phyloP scores from a whole-genome alignment of 1,140 invertebrate species.

The Bombus huntii region DNA sequence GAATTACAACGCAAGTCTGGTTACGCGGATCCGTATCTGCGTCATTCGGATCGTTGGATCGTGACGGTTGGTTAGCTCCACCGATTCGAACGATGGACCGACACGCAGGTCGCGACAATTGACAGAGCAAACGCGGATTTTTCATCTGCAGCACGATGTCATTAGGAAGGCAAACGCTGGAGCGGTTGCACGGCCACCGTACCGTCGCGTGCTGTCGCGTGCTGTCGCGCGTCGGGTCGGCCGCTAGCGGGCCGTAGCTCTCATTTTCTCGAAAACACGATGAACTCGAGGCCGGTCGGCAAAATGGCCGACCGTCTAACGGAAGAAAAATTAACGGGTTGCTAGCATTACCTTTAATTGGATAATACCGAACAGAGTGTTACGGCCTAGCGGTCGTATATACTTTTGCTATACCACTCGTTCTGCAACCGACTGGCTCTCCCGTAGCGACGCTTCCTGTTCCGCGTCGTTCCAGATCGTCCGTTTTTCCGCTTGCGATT shows the following conservation, averaged over 20 bases:
- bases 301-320: slow-evolving; percentile 39
- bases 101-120: not conserved
- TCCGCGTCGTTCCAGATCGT: slow-evolving; percentile 65
- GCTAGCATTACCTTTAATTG: slow-evolving; percentile 59
- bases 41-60: too few relatives aligned
- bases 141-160: slow-evolving; percentile 6
- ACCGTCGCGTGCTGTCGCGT: not conserved
- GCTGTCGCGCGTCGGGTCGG: too few relatives aligned
- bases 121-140: not conserved
- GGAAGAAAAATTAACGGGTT: slow-evolving; percentile 53
- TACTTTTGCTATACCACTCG: not conserved
- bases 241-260: not conserved
- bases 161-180: too few relatives aligned
- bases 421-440: slow-evolving; percentile 15
- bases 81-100: not conserved
- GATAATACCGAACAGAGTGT: slow-evolving; percentile 57
- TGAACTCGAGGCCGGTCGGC: not conserved
- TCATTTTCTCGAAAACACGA: slow-evolving; percentile 47
- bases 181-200: too few relatives aligned
- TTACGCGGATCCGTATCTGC: too few relatives aligned
- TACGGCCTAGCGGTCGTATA: slow-evolving; percentile 47
- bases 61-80: too few relatives aligned
- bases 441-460: slow-evolving; percentile 55
- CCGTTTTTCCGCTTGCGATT: slow-evolving; percentile 61
- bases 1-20: too few relatives aligned